Evolutionary conservation across 1,140 invertebrate genomes (phyloP).

Genomic region (Sycophila sp.): DNA sequence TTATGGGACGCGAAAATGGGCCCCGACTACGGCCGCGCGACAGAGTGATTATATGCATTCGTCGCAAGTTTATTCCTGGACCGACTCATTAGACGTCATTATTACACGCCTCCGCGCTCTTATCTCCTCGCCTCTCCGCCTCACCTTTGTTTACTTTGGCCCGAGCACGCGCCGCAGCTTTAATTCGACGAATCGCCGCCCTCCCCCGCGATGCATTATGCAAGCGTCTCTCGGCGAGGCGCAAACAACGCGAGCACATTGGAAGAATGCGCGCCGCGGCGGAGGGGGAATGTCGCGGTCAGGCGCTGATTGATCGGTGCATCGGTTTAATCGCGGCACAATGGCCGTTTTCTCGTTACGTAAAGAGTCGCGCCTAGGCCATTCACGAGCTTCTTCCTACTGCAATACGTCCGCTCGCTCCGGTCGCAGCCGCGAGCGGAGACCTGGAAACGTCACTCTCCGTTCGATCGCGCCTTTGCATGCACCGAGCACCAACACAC

Average conservation of each 20-base stretch:
- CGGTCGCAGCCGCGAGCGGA: background rate
- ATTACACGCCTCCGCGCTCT: background rate
- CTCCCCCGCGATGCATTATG: background rate
- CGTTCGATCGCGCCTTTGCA: constrained; percentile 22
- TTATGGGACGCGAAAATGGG: constrained; percentile 21
- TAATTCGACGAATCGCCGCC: background rate
- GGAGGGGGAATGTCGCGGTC: background rate
- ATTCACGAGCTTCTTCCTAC: background rate
- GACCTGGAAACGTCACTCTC: constrained; percentile 41
- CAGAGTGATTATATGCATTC: constrained; percentile 22
- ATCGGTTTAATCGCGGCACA: background rate
- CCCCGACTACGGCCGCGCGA: background rate
- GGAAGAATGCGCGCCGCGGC: background rate
- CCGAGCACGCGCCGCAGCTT: background rate
- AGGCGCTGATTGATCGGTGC: background rate
- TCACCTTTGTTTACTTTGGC: constrained; percentile 25
- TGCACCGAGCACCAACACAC: background rate
- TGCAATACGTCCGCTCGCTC: background rate
- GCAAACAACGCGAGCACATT: background rate
- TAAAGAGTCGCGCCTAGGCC: constrained; percentile 5
- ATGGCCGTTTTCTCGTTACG: constrained; percentile 25
- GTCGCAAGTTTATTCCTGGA: constrained; percentile 17
- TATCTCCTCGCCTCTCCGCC: background rate
- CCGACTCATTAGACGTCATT: constrained; percentile 33
- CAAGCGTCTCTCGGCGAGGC: background rate